These are phyloP conservation scores for Coelopa pilipes DNA, from an alignment of 2,888 invertebrate genomes.

Conservation along the genomic window DNA sequence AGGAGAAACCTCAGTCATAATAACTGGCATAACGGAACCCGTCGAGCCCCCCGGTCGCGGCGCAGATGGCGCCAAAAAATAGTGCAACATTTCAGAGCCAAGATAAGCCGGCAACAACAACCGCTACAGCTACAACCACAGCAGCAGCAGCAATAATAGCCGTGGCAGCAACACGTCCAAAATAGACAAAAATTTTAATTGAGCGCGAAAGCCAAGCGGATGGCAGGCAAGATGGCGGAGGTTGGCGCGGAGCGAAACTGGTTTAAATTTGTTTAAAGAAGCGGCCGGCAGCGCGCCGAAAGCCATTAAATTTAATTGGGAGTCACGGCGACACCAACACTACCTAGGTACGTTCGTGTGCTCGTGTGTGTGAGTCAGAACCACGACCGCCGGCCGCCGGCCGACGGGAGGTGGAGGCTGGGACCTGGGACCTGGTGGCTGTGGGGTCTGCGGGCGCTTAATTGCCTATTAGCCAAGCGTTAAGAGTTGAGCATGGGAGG, in stretches of 20 bases:
- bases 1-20: neutral
- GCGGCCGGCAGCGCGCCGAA: neutral
- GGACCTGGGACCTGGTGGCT: too few relatives aligned
- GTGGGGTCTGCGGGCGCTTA: too few relatives aligned
- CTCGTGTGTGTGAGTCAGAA: too few relatives aligned
- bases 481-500: too few relatives aligned
- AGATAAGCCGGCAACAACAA: slow-evolving; percentile 7
- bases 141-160: neutral
- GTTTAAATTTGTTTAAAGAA: slow-evolving; percentile 34
- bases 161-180: slow-evolving; percentile 4
- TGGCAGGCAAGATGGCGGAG: neutral
- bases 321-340: slow-evolving; percentile 25
- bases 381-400: neutral
- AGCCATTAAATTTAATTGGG: slow-evolving; percentile 39
- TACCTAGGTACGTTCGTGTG: neutral
- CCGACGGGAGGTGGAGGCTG: neutral
- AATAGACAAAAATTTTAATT: slow-evolving; percentile 38
- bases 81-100: slow-evolving; percentile 17
- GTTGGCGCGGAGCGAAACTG: slow-evolving; percentile 14
- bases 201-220: slow-evolving; percentile 26
- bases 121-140: neutral
- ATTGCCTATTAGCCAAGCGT: too few relatives aligned
- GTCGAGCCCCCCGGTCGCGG: neutral
- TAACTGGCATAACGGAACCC: neutral
- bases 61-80: slow-evolving; percentile 29